Evolutionary conservation across 2,113 vertebrate species (phyloP).

Genomic region (Pterophyllum scalare): DNA sequence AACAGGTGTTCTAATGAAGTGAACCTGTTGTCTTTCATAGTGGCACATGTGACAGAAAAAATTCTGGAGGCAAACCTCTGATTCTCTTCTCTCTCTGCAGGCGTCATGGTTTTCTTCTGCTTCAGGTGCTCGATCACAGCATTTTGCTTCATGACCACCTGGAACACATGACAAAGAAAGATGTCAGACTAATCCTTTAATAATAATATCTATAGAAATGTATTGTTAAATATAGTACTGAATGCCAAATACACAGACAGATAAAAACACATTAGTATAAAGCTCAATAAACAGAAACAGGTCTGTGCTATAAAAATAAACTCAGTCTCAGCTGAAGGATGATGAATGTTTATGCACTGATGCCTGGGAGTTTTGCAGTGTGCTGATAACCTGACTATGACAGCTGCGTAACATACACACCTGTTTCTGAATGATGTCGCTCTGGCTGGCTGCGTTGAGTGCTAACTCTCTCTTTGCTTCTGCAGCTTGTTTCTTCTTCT

Average conservation of each 20-base stretch:
- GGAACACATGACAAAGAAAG: neutral
- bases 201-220: neutral
- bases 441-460: slow-evolving; percentile 90
- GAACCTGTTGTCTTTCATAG: neutral
- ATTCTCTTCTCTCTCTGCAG: slow-evolving; percentile 94
- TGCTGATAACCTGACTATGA: slow-evolving; percentile 15
- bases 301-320: slow-evolving; percentile 29
- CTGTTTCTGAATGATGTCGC: slow-evolving; percentile 97
- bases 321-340: neutral
- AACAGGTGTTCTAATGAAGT: neutral
- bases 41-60: neutral
- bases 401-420: slow-evolving; percentile 73
- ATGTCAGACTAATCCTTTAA: neutral
- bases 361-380: neutral
- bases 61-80: slow-evolving; percentile 85
- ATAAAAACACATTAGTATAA: neutral
- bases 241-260: neutral
- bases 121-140: slow-evolving; percentile 96
- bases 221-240: neutral
- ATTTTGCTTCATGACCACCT: slow-evolving; percentile 98
- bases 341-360: slow-evolving; percentile 22
- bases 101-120: slow-evolving; percentile 96
- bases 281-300: slow-evolving; percentile 19
- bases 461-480: slow-evolving; percentile 91
- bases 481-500: slow-evolving; percentile 91